Conservation (phyloP, 1,140 invertebrate genomes). For the Zaprionus inermis region DNA sequence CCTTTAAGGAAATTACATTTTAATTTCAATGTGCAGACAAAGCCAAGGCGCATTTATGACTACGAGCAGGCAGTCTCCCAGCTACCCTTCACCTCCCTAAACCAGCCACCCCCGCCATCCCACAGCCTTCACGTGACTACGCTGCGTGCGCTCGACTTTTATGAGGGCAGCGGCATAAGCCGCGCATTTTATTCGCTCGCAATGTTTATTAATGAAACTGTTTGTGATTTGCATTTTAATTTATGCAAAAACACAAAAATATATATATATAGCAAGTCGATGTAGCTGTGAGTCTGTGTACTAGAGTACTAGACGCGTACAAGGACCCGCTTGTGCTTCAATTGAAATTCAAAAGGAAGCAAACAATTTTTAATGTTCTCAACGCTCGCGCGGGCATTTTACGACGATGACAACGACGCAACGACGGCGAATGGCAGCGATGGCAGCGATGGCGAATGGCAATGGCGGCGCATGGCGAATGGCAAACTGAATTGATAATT, state of each 20-base stretch:
- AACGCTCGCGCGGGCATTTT: constrained; percentile 62
- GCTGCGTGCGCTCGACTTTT: constrained; percentile 45
- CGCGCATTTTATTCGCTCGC: constrained; percentile 69
- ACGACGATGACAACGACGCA: constrained; percentile 55
- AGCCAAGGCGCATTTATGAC: constrained; percentile 42
- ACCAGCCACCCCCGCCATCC: background rate
- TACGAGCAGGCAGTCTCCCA: constrained; percentile 7
- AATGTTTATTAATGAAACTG: constrained; percentile 82
- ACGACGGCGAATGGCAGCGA: constrained; percentile 44
- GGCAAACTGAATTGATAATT: constrained; percentile 80
- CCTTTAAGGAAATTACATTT: constrained; percentile 65
- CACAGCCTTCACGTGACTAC: background rate
- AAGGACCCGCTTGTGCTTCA: constrained; percentile 36
- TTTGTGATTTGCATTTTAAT: constrained; percentile 83
- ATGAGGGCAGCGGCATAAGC: constrained; percentile 72
- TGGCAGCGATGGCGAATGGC: constrained; percentile 20
- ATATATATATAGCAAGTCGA: constrained; percentile 26
- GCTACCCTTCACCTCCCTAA: background rate
- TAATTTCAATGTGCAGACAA: constrained; percentile 36
- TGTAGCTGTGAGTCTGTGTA: background rate
- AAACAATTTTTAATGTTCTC: constrained; percentile 76
- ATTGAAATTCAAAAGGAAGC: constrained; percentile 77
- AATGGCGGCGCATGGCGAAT: constrained; percentile 45
- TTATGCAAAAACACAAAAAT: constrained; percentile 78
- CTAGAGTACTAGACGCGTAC: constrained; percentile 5